Evolutionary conservation across 2,888 invertebrate species (phyloP).

Genomic region (Eupelmus urozonus): DNA sequence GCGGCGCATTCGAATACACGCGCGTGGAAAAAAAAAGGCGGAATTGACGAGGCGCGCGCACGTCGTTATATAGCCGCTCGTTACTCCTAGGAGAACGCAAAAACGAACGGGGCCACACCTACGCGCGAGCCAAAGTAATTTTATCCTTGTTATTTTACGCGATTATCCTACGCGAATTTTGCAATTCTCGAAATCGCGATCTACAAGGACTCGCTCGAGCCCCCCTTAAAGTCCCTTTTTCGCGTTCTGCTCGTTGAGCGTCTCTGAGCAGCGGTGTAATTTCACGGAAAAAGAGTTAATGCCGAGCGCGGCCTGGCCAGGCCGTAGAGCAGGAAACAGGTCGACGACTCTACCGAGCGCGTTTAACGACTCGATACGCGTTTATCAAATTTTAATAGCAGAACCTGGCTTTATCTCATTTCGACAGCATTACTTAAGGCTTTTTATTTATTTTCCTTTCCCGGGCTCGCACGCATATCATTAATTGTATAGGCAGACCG

Average conservation of each 20-base stretch:
- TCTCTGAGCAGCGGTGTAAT: constrained; percentile 37
- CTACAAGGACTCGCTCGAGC: too few species aligned
- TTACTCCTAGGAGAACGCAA: too few species aligned
- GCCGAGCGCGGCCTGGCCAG: too few species aligned
- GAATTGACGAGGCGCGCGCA: not conserved
- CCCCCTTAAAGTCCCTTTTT: too few species aligned
- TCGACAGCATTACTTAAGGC: constrained; percentile 5
- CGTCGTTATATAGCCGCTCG: not conserved
- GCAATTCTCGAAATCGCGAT: too few species aligned
- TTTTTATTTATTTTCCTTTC: not conserved
- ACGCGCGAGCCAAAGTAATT: too few species aligned
- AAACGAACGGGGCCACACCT: not conserved
- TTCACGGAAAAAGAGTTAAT: constrained; percentile 47
- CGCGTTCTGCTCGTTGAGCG: constrained; percentile 50
- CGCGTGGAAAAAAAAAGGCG: not conserved
- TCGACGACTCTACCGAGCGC: constrained; percentile 37
- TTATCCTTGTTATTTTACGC: not conserved
- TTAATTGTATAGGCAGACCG: not conserved
- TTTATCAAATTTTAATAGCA: constrained; percentile 56
- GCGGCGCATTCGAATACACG: not conserved
- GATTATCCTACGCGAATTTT: too few species aligned
- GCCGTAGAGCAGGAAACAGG: constrained; percentile 28
- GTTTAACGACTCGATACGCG: constrained; percentile 37
- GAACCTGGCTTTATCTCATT: constrained; percentile 31
- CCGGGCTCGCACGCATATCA: not conserved